A percentile compares a stretch with the other conserved stretches of the same genome.
Conservation (phyloP, 2,888 invertebrate species). For the Alviniconcha strummeri region DNA sequence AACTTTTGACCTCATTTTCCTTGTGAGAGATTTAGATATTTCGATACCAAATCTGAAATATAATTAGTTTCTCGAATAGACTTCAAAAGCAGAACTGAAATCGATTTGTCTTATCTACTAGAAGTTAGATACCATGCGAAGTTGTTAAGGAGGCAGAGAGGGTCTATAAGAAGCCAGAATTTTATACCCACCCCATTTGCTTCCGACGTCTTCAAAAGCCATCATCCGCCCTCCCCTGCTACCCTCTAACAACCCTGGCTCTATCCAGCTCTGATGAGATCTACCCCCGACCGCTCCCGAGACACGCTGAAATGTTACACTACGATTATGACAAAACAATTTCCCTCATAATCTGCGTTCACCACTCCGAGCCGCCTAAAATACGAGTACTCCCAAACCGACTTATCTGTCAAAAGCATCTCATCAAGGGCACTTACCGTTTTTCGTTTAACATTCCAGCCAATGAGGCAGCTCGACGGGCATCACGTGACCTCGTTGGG, state of each 20-base stretch:
- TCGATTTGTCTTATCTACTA: too few species aligned
- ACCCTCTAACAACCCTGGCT: slow-evolving; percentile 25
- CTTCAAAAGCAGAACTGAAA: too few species aligned
- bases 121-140: too few species aligned
- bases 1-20: too few species aligned
- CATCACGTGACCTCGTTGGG: slow-evolving; percentile 34
- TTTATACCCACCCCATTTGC: neutral
- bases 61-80: too few species aligned
- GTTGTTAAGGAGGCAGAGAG: too few species aligned
- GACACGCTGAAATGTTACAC: slow-evolving; percentile 34
- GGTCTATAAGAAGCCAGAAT: neutral
- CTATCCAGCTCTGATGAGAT: slow-evolving; percentile 4
- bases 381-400: slow-evolving; percentile 9
- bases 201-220: slow-evolving; percentile 27
- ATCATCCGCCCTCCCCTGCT: slow-evolving; percentile 7
- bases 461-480: slow-evolving; percentile 27
- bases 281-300: slow-evolving; percentile 26
- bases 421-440: slow-evolving; percentile 29
- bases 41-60: too few species aligned
- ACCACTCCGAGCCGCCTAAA: slow-evolving; percentile 22
- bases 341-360: slow-evolving; percentile 38
- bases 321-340: slow-evolving; percentile 41
- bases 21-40: too few species aligned
- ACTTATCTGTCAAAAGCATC: slow-evolving; percentile 34
- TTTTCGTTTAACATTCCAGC: slow-evolving; percentile 35